phyloP scores from a whole-genome alignment of 2,113 vertebrate species.

The Stegostoma tigrinum region DNA sequence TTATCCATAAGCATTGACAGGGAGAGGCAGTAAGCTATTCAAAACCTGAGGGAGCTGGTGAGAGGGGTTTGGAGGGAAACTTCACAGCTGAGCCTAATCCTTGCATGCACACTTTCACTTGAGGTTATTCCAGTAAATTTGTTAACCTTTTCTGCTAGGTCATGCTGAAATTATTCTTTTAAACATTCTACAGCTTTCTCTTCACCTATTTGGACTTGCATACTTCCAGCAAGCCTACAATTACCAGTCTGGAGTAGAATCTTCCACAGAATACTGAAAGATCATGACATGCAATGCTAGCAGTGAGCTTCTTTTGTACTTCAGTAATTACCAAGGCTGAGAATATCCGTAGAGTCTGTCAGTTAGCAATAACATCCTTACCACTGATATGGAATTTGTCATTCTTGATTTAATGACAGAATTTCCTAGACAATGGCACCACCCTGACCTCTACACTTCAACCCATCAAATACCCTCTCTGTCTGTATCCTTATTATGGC shows the following conservation, averaged over 20 bases:
- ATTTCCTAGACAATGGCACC: background rate
- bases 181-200: background rate
- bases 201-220: conserved; percentile 22
- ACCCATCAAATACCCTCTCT: background rate
- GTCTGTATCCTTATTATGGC: conserved; percentile 8
- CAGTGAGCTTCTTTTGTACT: background rate
- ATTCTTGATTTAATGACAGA: conserved; percentile 21
- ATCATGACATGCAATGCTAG: background rate
- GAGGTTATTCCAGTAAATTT: background rate
- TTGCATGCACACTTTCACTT: background rate
- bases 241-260: conserved; percentile 21
- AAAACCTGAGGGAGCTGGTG: background rate
- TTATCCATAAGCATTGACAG: conserved; percentile 21
- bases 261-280: background rate
- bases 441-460: background rate
- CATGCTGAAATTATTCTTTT: background rate
- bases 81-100: background rate
- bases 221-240: conserved; percentile 1
- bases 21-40: background rate
- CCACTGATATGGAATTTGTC: conserved; percentile 14
- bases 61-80: background rate
- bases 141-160: conserved; percentile 8
- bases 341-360: background rate
- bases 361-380: conserved; percentile 6
- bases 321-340: conserved; percentile 10